phyloP scores from a whole-genome alignment of 1,140 invertebrate genomes.

The Meteorus sp. region DNA sequence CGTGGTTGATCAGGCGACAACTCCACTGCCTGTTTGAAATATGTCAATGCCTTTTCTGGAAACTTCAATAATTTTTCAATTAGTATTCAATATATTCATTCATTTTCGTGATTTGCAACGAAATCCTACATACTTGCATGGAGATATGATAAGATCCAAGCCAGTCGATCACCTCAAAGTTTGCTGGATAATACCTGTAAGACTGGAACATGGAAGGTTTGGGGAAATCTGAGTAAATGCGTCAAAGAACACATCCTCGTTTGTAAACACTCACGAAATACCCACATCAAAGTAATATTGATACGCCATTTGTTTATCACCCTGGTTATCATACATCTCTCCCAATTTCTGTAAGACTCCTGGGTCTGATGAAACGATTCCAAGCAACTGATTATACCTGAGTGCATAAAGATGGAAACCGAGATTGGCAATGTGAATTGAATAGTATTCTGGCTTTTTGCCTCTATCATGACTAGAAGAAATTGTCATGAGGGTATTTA shows the following conservation, averaged over 20 bases:
- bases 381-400: conserved; percentile 84
- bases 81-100: neutral
- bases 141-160: conserved; percentile 90
- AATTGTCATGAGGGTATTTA: conserved; percentile 38
- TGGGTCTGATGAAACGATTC: conserved; percentile 83
- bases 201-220: conserved; percentile 61
- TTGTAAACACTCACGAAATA: conserved; percentile 32
- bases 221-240: too few species aligned
- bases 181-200: conserved; percentile 86
- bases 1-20: conserved; percentile 84
- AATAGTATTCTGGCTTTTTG: neutral
- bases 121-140: conserved; percentile 67
- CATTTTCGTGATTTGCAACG: neutral
- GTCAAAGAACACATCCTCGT: too few species aligned
- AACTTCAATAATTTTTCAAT: conserved; percentile 41
- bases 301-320: conserved; percentile 90
- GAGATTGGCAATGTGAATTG: neutral
- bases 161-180: conserved; percentile 89
- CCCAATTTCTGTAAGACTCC: conserved; percentile 81
- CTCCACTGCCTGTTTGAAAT: conserved; percentile 86
- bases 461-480: neutral
- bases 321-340: conserved; percentile 80
- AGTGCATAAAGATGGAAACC: conserved; percentile 1
- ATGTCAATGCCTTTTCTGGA: conserved; percentile 85
- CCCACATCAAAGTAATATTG: conserved; percentile 88